Evolutionary conservation across 2,888 invertebrate species (phyloP).

Genomic region (Noctua fimbriata): DNA sequence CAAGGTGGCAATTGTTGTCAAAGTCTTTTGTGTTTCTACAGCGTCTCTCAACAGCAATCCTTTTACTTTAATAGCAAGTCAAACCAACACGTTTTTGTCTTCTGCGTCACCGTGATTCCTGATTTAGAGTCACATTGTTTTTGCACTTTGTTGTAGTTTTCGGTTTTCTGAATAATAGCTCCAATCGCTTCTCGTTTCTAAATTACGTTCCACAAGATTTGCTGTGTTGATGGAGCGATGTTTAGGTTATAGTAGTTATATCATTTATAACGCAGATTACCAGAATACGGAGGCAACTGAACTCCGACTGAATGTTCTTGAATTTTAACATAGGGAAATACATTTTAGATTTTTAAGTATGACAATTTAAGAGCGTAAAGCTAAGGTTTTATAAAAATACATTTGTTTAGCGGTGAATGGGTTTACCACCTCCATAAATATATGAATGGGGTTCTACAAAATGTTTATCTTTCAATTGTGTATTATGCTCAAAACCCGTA

Average conservation of each 20-base stretch:
- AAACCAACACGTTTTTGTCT: neutral
- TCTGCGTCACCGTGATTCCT: neutral
- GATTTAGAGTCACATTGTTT: neutral
- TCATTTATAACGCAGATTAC: constrained; percentile 70
- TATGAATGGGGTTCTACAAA: neutral
- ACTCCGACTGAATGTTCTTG: constrained; percentile 51
- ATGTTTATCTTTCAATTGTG: neutral
- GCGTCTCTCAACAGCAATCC: neutral
- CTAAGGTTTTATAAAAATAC: neutral
- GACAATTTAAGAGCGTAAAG: constrained; percentile 7
- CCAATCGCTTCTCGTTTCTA: constrained; percentile 51
- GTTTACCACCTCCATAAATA: neutral
- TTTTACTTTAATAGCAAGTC: neutral
- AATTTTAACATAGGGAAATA: constrained; percentile 48
- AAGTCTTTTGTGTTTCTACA: neutral
- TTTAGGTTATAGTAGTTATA: constrained; percentile 68
- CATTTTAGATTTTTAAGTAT: constrained; percentile 20
- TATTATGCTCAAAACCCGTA: neutral
- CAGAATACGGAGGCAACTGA: constrained; percentile 59
- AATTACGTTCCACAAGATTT: constrained; percentile 61
- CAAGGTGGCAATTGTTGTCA: neutral
- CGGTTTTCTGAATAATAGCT: neutral
- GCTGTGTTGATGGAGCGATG: constrained; percentile 70
- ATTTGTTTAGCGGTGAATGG: neutral
- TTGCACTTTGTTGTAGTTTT: neutral